Base-by-base conservation (phyloP, 1,140 invertebrate genomes). In the Lepidurus arcticus region DNA sequence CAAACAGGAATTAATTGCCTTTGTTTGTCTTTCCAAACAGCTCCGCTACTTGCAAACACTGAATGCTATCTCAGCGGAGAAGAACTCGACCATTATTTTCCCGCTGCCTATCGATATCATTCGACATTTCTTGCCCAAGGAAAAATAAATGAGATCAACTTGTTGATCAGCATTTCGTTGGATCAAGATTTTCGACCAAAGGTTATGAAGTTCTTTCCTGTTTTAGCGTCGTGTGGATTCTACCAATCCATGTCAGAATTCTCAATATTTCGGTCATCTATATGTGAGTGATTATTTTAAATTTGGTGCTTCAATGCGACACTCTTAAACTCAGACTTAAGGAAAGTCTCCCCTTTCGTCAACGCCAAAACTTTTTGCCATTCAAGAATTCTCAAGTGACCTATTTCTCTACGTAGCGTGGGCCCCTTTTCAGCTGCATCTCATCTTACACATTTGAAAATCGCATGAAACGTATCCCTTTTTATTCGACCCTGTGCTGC, bases 51-150 rank as follows among this genome's bases (percentile, higher is more conserved):
- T 90, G 34, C 90, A 98, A 88, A 97, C 96, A 7, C 87, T 98
- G 77, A 98, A 94, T 85, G 93, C 93, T 10, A 97, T 98, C 84
- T 95, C 95, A 73, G 94, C 95, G 1, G 97, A 98, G 88, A 98
- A 98, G 87, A 98, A 98, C 85, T 98, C 96, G 6, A 98, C 97
- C 9, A 98, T 98, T 83, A 93, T 98, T 78, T 98, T 98, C 86
- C 97, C 96, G 34, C 88, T 98, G 81, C 96, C 96, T 44, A 94
- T 98, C 83, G 95, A 98, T 83, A 89, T 97, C 82, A 84, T 98
- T 73, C 91, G 90, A 44, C 92, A 91, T 82, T 94, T 94, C 76
- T 65, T 83, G n/a, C 53, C 53, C 13, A 16, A 65, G 6, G 21
- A 65, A n/a, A 65, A 65, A 65, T 13, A 21, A 65, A 7, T 7